Evolutionary conservation across 2,888 invertebrate genomes (phyloP).

Genomic region (Eristalis intricaria): DNA sequence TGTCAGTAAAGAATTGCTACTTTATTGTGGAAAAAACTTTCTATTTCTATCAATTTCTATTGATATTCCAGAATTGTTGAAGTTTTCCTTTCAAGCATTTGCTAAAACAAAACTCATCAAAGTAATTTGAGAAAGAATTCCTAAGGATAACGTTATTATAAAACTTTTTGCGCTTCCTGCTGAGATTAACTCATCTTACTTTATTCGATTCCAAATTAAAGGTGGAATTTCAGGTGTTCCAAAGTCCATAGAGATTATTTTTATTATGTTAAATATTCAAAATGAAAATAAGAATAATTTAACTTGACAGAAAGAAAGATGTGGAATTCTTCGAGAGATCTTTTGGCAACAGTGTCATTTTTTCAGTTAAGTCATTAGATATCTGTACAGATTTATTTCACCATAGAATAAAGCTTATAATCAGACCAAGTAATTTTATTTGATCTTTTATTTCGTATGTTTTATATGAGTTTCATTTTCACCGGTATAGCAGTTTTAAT

Average conservation of each 20-base stretch:
- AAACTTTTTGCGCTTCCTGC: conserved; percentile 62
- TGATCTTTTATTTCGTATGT: too few relatives aligned
- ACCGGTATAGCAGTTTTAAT: too few relatives aligned
- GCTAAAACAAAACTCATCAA: conserved; percentile 39
- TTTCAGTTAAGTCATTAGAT: background rate
- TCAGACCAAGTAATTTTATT: too few relatives aligned
- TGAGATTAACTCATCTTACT: conserved; percentile 61
- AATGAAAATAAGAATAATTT: conserved; percentile 57
- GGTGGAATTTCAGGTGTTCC: conserved; percentile 22
- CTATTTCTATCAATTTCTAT: too few relatives aligned
- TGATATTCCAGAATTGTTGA: background rate
- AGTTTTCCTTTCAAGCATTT: conserved; percentile 30
- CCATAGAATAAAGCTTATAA: too few relatives aligned
- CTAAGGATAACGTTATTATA: conserved; percentile 59
- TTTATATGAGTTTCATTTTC: too few relatives aligned
- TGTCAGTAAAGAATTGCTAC: conserved; percentile 15
- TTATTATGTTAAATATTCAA: conserved; percentile 41
- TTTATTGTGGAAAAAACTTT: background rate
- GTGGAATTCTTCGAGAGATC: background rate
- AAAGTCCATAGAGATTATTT: background rate
- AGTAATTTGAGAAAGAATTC: conserved; percentile 60
- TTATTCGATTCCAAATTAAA: conserved; percentile 27
- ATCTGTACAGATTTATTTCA: too few relatives aligned
- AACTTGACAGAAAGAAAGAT: conserved; percentile 38
- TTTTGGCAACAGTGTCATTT: too few relatives aligned